Percentiles rank a stretch among this genome's conserved stretches.
Conservation (phyloP, 2,888 invertebrate genomes). For the Melikaiella ostensackeni region DNA sequence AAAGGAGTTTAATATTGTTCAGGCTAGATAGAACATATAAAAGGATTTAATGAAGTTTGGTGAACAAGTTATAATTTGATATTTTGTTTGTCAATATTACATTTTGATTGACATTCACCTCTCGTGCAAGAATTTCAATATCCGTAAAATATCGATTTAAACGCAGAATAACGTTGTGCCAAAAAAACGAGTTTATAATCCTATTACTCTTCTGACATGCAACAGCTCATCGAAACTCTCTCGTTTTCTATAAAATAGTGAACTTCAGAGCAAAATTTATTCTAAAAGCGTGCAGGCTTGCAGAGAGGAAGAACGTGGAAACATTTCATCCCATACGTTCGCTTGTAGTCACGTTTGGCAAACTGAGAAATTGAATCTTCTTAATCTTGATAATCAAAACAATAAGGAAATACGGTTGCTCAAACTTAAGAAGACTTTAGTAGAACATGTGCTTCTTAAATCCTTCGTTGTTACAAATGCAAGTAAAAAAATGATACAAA, state of each 20-base stretch:
- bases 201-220: conserved; percentile 5
- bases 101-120: conserved; percentile 25
- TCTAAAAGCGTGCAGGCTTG: conserved; percentile 30
- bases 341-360: conserved; percentile 39
- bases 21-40: neutral
- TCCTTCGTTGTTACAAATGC: neutral
- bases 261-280: conserved; percentile 31
- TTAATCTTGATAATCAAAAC: conserved; percentile 32
- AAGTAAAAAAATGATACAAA: too few relatives aligned
- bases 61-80: neutral
- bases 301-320: conserved; percentile 35
- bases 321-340: conserved; percentile 25
- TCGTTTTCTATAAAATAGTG: conserved; percentile 37
- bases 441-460: neutral
- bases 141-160: conserved; percentile 17
- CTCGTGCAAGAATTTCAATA: neutral
- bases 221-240: conserved; percentile 35
- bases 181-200: conserved; percentile 24
- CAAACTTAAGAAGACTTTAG: neutral
- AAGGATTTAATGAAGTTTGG: neutral
- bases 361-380: conserved; percentile 39
- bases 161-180: conserved; percentile 1
- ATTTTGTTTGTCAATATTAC: neutral
- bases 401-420: conserved; percentile 10
- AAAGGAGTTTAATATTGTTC: neutral